Conservation (phyloP, 2,797 vertebrate genomes). For the Coracias cyanogaster region DNA sequence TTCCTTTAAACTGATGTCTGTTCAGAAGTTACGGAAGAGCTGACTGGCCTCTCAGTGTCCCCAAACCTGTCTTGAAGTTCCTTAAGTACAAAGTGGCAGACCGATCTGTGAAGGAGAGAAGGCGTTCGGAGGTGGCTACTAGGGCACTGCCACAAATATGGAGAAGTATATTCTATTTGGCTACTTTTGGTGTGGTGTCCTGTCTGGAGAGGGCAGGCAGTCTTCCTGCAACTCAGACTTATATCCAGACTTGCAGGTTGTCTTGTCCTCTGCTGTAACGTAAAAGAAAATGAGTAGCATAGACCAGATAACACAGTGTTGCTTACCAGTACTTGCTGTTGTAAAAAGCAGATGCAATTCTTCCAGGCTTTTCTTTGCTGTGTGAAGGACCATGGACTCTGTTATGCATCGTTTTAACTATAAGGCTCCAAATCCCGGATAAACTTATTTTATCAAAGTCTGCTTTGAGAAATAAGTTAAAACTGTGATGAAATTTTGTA, state of each 20-base stretch:
- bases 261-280: neutral
- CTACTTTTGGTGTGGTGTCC: neutral
- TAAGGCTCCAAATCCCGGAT: neutral
- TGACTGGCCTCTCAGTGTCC: neutral
- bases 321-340: neutral
- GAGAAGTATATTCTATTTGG: neutral
- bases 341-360: neutral
- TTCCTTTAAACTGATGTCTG: neutral
- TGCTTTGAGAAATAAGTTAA: neutral
- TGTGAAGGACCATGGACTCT: neutral
- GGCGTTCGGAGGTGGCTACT: neutral
- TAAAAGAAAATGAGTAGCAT: neutral
- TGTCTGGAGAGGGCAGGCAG: neutral
- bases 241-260: neutral
- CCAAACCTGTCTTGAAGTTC: neutral
- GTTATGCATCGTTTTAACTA: neutral
- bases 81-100: neutral
- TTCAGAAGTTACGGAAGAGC: neutral
- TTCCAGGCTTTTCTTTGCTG: neutral
- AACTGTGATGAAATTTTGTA: neutral
- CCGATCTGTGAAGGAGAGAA: neutral
- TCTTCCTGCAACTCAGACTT: neutral
- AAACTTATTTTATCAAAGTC: neutral
- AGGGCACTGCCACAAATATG: neutral
- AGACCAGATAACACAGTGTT: rapidly evolving